Evolutionary conservation across 2,113 vertebrate species (phyloP).

Genomic region (Anas platyrhynchos): DNA sequence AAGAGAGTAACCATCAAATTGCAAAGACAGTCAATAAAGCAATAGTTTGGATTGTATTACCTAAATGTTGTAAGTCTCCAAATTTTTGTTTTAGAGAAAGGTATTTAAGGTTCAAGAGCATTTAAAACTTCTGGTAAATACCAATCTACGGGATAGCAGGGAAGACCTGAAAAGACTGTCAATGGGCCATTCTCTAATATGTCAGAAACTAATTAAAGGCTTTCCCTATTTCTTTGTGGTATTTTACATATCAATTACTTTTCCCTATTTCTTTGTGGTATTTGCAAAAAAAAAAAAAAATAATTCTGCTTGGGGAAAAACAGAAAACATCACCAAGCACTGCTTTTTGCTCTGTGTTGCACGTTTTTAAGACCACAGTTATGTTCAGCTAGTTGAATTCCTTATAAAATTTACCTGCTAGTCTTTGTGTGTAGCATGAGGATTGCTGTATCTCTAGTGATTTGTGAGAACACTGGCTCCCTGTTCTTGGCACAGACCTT

Average conservation of each 20-base stretch:
- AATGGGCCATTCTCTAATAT: background rate
- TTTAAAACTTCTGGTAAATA: background rate
- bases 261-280: background rate
- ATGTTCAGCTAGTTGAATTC: background rate
- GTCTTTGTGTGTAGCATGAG: background rate
- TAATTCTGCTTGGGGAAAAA: background rate
- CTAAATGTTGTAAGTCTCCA: background rate
- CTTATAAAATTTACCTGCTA: background rate
- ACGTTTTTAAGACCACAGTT: background rate
- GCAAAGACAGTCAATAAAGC: background rate
- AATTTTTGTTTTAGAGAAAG: background rate
- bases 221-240: background rate
- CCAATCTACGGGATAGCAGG: background rate
- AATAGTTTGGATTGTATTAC: background rate
- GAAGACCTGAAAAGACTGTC: background rate
- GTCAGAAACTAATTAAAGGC: background rate
- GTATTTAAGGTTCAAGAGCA: background rate
- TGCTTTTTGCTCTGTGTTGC: background rate
- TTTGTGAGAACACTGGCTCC: background rate
- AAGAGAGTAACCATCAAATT: background rate
- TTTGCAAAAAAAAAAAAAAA: background rate
- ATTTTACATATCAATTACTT: background rate
- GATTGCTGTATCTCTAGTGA: background rate
- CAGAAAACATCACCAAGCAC: background rate
- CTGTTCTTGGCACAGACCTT: background rate